Evolutionary conservation across 2,888 invertebrate genomes (phyloP).

Genomic region (Hybos culiciformis): DNA sequence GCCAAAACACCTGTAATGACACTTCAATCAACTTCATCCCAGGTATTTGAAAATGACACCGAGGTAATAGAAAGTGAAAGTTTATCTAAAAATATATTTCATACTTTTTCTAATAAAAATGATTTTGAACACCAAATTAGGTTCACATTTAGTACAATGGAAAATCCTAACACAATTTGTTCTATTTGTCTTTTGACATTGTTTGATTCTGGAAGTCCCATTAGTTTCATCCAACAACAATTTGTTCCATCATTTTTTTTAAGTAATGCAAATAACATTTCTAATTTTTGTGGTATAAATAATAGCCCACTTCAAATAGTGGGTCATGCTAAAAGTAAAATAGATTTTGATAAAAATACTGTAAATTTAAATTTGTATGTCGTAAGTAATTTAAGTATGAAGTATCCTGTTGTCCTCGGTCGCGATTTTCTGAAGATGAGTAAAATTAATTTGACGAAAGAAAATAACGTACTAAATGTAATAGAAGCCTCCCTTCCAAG

Average conservation of each 20-base stretch:
- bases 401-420: slow-evolving; percentile 11
- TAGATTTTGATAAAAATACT: slow-evolving; percentile 7
- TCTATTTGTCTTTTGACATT: slow-evolving; percentile 2
- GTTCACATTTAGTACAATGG: neutral
- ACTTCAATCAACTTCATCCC: neutral
- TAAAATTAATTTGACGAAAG: too few species aligned
- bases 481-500: too few species aligned
- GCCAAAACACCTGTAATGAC: neutral
- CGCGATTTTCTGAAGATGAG: slow-evolving; percentile 10
- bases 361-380: slow-evolving; percentile 9
- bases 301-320: slow-evolving; percentile 8
- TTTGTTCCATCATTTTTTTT: slow-evolving; percentile 8
- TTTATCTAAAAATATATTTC: neutral
- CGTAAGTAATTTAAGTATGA: slow-evolving; percentile 11
- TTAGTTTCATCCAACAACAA: slow-evolving; percentile 9
- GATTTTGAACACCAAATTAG: slow-evolving; percentile 1
- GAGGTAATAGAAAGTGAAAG: neutral
- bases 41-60: neutral
- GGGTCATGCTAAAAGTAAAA: slow-evolving; percentile 7
- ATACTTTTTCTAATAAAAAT: neutral
- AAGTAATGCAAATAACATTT: too few species aligned
- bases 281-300: slow-evolving; percentile 12
- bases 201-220: slow-evolving; percentile 11
- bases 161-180: neutral
- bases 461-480: slow-evolving; percentile 5